phyloP scores from a whole-genome alignment of 2,797 vertebrate species.

The Cossypha caffra region DNA sequence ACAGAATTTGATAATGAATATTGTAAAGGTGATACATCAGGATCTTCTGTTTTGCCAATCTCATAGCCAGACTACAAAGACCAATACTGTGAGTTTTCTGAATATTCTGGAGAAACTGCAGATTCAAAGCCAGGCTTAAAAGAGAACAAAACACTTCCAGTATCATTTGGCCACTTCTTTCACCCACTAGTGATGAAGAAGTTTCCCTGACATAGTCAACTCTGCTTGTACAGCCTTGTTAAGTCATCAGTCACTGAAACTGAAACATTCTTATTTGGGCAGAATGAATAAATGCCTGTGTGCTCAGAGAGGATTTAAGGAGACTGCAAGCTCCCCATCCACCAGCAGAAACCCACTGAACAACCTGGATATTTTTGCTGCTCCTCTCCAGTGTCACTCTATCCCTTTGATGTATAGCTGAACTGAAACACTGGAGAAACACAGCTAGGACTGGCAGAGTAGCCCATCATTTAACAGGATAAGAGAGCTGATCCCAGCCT shows the following conservation, averaged over 20 bases:
- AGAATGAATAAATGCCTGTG: background rate
- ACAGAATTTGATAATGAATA: background rate
- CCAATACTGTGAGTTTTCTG: background rate
- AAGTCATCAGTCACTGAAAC: background rate
- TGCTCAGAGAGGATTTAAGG: background rate
- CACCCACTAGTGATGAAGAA: background rate
- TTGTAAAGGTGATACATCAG: background rate
- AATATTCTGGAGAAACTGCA: background rate
- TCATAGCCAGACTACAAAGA: background rate
- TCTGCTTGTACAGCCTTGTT: background rate
- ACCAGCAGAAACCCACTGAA: background rate
- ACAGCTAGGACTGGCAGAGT: background rate
- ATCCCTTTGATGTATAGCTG: background rate
- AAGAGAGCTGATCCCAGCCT: background rate
- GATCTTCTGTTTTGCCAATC: background rate
- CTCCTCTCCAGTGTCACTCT: background rate
- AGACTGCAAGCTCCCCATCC: background rate
- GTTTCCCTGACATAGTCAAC: background rate
- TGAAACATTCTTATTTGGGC: background rate
- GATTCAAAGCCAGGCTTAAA: background rate
- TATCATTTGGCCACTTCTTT: background rate
- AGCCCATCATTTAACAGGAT: background rate
- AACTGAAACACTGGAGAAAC: background rate
- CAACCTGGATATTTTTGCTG: background rate
- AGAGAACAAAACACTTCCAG: background rate